Conservation (phyloP, 2,113 vertebrate genomes). For the Labeo rohita region DNA sequence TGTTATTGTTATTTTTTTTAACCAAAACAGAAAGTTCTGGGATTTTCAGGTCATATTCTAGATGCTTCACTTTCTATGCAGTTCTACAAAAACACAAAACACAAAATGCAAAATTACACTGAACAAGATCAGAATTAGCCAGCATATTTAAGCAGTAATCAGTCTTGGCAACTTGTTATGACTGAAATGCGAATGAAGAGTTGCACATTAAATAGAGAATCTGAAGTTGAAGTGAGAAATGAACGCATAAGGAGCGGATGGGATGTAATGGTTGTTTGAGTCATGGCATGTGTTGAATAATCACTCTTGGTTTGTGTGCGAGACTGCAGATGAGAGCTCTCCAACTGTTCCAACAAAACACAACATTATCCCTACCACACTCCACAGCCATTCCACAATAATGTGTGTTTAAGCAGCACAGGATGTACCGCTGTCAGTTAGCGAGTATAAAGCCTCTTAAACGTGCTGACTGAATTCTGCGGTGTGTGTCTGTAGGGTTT, state of each 20-base stretch:
- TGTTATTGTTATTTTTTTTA: too few species aligned
- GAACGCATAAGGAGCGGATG: constrained; percentile 61
- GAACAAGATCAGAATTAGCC: constrained; percentile 62
- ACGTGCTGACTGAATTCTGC: constrained; percentile 75
- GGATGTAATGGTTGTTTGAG: constrained; percentile 70
- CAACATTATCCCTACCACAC: constrained; percentile 73
- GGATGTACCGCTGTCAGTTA: constrained; percentile 68
- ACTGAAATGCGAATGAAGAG: constrained; percentile 56
- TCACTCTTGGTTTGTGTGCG: constrained; percentile 68
- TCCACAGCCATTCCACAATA: constrained; percentile 75
- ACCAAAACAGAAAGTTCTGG: background rate
- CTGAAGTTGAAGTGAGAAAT: constrained; percentile 63
- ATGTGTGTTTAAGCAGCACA: constrained; percentile 47
- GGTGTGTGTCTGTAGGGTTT: constrained; percentile 75
- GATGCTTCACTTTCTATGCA: background rate
- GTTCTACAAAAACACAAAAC: constrained; percentile 35
- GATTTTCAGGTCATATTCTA: background rate
- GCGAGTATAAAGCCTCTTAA: constrained; percentile 69
- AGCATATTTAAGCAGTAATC: constrained; percentile 73
- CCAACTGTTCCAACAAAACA: constrained; percentile 69
- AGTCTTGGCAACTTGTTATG: constrained; percentile 62
- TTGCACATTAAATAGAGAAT: constrained; percentile 58
- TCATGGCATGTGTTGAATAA: constrained; percentile 72
- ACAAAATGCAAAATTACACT: constrained; percentile 64
- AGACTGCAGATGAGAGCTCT: constrained; percentile 65